Base-by-base conservation (phyloP, 2,113 vertebrate species). In the Paralichthys olivaceus region DNA sequence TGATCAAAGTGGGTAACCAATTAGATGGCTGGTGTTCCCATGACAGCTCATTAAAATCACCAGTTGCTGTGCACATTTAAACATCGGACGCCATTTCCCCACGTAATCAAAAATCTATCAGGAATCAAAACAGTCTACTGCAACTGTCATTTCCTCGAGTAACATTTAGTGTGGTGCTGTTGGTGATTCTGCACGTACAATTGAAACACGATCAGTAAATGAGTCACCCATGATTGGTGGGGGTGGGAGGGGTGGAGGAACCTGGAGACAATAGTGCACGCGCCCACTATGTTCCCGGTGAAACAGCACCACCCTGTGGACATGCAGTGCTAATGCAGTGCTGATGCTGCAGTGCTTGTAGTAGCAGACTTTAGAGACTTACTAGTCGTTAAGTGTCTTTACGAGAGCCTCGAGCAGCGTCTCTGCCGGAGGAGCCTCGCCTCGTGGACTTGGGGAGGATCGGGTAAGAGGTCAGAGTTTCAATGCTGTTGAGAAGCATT, bases 401-500 rank as follows among this genome's bases (percentile, higher is more conserved):
- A 28, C 49, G 70, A 89, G 80, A 82, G 77, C 78, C 75, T 75
- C 40, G 43, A 12, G 11, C 37, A 26, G 79, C 65, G 65, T 72
- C 83, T 89, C 86, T 67, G 79, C 49, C 85, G 79, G 73, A 43
- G 79, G 75, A 87, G 81, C 37, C 37, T 29, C 28, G 85, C 80
- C 81, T 81, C 55, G 79, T 82, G 76, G 88, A 90, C 84, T 84
- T 68, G 54, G 67, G 85, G 77, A 80, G 80, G 77, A 84, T 80
- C 77, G 78, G 89, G 49, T 53, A 14, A 90, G 86, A 85, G 80
- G 82, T 82, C 75, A 87, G 86, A 87, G 77, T 84, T 84, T 85
- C 37, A 84, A 88, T 90, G 87, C 88, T 84, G 78, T 67, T 80
- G 82, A 89, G 75, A 86, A 86, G 91, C 87, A 82, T 87, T 91